Evolutionary conservation across 2,113 vertebrate genomes (phyloP).

Genomic region (Chelonoidis abingdonii): DNA sequence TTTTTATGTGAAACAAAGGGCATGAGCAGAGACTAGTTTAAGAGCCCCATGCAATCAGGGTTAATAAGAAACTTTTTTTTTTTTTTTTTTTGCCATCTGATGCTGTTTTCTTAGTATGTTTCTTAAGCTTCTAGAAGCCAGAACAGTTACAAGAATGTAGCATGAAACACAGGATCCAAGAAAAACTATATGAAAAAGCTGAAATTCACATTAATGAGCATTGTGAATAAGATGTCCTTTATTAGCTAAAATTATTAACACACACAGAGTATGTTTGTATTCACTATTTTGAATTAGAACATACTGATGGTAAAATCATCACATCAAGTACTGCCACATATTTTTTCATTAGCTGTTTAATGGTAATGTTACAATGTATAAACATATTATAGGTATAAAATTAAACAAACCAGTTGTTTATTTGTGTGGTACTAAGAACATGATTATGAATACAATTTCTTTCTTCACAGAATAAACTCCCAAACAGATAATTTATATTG

Average conservation of each 20-base stretch:
- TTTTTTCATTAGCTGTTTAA: constrained; percentile 38
- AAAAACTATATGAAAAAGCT: constrained; percentile 46
- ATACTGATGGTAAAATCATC: constrained; percentile 48
- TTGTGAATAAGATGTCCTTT: constrained; percentile 8
- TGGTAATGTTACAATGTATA: constrained; percentile 40
- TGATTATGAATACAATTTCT: constrained; percentile 49
- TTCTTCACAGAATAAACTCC: constrained; percentile 21
- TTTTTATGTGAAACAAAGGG: not conserved
- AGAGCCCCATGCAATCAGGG: not conserved
- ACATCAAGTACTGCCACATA: not conserved
- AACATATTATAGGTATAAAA: constrained; percentile 40
- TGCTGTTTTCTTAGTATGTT: not conserved
- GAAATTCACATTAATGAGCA: constrained; percentile 55
- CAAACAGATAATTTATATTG: not conserved
- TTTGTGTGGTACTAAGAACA: constrained; percentile 32
- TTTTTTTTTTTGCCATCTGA: not conserved
- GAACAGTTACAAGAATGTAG: constrained; percentile 35
- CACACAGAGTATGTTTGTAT: not conserved
- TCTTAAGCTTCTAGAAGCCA: constrained; percentile 20
- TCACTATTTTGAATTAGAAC: constrained; percentile 63
- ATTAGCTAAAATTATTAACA: constrained; percentile 42
- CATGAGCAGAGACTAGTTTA: not conserved
- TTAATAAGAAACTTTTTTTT: not conserved
- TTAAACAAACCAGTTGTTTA: constrained; percentile 45
- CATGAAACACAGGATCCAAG: constrained; percentile 27